Evolutionary conservation across 2,113 vertebrate genomes (phyloP).

Genomic region (Pampusana beccarii): DNA sequence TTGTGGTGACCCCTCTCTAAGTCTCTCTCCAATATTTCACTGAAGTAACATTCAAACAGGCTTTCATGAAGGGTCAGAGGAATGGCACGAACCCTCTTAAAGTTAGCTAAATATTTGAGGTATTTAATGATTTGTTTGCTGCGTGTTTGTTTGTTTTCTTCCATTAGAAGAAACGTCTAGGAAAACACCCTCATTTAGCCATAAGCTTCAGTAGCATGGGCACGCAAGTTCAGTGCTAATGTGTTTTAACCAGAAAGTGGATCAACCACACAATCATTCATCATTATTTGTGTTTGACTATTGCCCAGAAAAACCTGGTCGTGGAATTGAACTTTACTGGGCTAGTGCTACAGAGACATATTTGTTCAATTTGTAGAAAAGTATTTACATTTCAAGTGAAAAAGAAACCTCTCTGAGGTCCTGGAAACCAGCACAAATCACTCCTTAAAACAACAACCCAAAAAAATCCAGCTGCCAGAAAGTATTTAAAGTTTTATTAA

Average conservation of each 20-base stretch:
- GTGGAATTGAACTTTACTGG: background rate
- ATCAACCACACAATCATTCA: background rate
- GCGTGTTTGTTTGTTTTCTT: background rate
- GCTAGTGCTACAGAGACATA: background rate
- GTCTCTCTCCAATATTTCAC: background rate
- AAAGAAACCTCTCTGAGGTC: conserved; percentile 13
- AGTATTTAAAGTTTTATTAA: background rate
- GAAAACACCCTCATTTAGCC: background rate
- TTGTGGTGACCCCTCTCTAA: background rate
- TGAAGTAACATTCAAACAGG: background rate
- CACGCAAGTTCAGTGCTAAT: background rate
- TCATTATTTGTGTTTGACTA: background rate
- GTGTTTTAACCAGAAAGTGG: background rate
- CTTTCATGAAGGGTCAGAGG: background rate
- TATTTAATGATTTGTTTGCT: background rate
- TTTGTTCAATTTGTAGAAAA: conserved; percentile 22
- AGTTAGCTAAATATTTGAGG: background rate
- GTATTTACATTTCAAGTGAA: conserved; percentile 21
- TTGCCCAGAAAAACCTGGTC: background rate
- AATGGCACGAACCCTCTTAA: background rate
- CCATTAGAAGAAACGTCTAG: background rate
- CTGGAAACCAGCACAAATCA: background rate
- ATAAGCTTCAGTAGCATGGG: background rate
- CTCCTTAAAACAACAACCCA: background rate
- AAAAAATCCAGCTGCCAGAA: background rate